These are phyloP conservation scores for Ephydatia muelleri DNA, from an alignment of 37 sponge, comb jelly and placozoan species.

Conservation along the genomic window DNA sequence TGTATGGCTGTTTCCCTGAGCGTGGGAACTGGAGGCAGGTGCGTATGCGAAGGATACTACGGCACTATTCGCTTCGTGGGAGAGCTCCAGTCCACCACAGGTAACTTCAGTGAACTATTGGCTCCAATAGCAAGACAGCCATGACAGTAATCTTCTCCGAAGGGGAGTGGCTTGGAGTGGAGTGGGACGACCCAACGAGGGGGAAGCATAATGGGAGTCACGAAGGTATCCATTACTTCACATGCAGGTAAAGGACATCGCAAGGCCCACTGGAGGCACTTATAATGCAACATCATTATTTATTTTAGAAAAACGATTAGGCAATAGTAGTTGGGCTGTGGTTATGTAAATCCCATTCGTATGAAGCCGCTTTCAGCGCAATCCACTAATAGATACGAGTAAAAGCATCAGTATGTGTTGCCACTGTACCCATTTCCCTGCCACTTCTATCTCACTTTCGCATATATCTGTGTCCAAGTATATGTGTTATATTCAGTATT, in stretches of 20 bases:
- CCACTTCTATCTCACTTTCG: neutral
- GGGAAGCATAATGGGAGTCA: slow-evolving; percentile 92
- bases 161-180: slow-evolving; percentile 94
- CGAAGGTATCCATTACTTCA: slow-evolving; percentile 84
- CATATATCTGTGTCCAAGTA: no score
- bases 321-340: no score
- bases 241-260: slow-evolving; percentile 60
- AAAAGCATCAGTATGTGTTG: no score
- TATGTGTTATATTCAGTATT: no score
- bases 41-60: slow-evolving; percentile 53
- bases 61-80: slow-evolving; percentile 77
- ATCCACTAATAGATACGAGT: no score
- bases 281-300: no score
- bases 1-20: neutral
- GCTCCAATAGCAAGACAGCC: neutral
- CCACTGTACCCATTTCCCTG: neutral
- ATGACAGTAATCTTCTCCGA: neutral
- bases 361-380: neutral
- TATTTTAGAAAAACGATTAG: no score
- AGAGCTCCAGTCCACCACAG: slow-evolving; percentile 69
- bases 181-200: slow-evolving; percentile 90
- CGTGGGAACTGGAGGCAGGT: slow-evolving; percentile 35
- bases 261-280: neutral
- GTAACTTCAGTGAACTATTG: slow-evolving; percentile 23
- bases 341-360: neutral